Base-by-base conservation (phyloP, 2,888 invertebrate genomes). In the Anoplius nigerrimus region DNA sequence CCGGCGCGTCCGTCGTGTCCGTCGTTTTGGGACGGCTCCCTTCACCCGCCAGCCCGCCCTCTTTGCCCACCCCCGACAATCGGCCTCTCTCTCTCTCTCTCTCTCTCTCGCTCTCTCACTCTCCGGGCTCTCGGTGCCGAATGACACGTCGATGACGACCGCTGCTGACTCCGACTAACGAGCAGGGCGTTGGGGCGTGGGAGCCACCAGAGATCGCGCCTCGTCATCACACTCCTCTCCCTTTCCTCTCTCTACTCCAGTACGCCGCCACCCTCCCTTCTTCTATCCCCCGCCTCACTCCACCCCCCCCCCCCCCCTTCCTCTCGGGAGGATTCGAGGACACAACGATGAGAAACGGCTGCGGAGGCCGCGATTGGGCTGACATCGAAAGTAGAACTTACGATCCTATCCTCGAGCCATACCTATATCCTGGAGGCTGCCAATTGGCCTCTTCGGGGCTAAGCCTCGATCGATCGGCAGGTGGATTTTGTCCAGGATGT, bases 131-230 rank as follows among this genome's bases (percentile, higher is more conserved):
- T 78, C 82, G 78, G 82, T 82, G 83, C 83, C 83, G 86, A 87
- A 88, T 88, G 88, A 88, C 88, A 88, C 84, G 85, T 86, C 88
- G 88, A 88, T 88, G 88, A 88, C 86, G 88, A 86, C 86, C 85
- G 84, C 84, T 89, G 88, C 88, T 89, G 88, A 89, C 87, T 88
- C 83, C 69, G 86, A 84, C 84, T 89, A 89, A 89, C 88, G 88
- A 89, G 88, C 86, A 75, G 86, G 87, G 87, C 87, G 87, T 87
- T 80, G 82, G 85, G 86, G 86, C 86, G 86, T 86, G 87, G 84
- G 85, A 87, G 79, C 82, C 81, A 72, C 61, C 80, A 74, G 83
- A 84, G 85, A 88, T 88, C 87, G 85, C 86, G 88, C 88, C 82
- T 85, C 84, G 88, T 88, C 88, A 88, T 88, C 88, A 83, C 82